Percentiles rank a stretch among this genome's conserved stretches.
Evolutionary conservation across 2,113 vertebrate species (phyloP).

Genomic region (Marmota flaviventris): DNA sequence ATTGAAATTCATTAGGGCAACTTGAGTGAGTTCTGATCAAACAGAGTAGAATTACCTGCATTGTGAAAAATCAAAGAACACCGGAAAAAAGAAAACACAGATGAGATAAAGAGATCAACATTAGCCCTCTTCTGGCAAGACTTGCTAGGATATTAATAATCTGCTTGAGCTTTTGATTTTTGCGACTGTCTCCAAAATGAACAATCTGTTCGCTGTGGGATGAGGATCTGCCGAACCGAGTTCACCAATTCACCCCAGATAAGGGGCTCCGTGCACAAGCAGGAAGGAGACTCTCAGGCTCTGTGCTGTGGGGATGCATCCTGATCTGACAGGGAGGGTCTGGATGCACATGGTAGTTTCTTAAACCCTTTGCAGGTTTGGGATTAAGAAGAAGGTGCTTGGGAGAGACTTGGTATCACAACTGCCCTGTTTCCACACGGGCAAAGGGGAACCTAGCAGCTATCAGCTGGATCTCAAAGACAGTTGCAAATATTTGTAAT

Average conservation of each 20-base stretch:
- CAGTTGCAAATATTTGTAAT: conserved; percentile 37
- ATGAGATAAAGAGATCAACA: conserved; percentile 82
- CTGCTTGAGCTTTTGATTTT: conserved; percentile 83
- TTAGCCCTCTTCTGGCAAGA: conserved; percentile 79
- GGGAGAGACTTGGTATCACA: neutral
- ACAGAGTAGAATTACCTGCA: conserved; percentile 78
- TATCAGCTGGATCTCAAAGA: neutral
- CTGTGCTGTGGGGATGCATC: fast-evolving
- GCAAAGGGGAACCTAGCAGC: neutral
- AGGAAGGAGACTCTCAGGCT: neutral
- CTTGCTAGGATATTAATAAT: conserved; percentile 79
- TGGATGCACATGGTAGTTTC: neutral
- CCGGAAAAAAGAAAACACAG: conserved; percentile 65
- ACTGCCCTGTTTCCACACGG: neutral
- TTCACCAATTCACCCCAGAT: conserved; percentile 38
- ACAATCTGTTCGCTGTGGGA: conserved; percentile 64
- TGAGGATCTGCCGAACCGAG: conserved; percentile 11
- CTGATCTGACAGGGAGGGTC: neutral
- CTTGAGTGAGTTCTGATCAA: conserved; percentile 65
- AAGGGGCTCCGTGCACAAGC: fast-evolving
- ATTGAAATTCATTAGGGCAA: conserved; percentile 79
- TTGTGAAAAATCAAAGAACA: conserved; percentile 78
- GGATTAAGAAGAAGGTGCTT: conserved; percentile 10
- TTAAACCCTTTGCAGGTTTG: neutral
- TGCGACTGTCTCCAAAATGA: conserved; percentile 8